phyloP scores from a whole-genome alignment of 2,888 invertebrate genomes.

The Drosophila birchii region DNA sequence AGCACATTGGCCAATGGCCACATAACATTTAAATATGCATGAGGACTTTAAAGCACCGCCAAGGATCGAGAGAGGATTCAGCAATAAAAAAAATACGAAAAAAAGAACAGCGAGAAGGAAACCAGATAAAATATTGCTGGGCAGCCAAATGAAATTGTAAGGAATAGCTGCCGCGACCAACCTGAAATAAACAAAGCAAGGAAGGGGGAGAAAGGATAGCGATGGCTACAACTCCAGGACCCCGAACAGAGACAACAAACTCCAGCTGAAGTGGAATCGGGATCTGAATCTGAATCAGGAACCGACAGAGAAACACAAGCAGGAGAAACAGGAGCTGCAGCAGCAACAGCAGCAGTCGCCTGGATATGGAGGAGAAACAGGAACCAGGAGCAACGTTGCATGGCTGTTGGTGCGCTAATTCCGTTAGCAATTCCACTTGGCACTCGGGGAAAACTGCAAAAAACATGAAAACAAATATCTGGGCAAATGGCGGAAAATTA shows the following conservation, averaged over 20 bases:
- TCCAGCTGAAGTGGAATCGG: slow-evolving; percentile 33
- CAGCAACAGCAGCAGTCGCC: not conserved
- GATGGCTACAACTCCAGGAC: slow-evolving; percentile 23
- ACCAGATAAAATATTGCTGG: slow-evolving; percentile 43
- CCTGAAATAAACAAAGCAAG: slow-evolving; percentile 35
- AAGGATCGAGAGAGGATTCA: slow-evolving; percentile 15
- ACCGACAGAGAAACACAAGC: slow-evolving; percentile 11
- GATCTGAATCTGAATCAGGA: slow-evolving; percentile 49
- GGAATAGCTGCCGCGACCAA: slow-evolving; percentile 48
- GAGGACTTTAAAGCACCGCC: slow-evolving; percentile 57
- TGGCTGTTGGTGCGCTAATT: slow-evolving; percentile 67
- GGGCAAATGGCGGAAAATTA: slow-evolving; percentile 12
- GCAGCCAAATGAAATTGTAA: slow-evolving; percentile 51
- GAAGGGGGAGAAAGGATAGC: slow-evolving; percentile 6
- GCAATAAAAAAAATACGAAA: slow-evolving; percentile 12
- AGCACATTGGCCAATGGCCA: slow-evolving; percentile 60
- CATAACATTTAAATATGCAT: slow-evolving; percentile 75
- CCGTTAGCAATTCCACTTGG: slow-evolving; percentile 72
- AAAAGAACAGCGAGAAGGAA: not conserved
- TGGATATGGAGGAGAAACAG: slow-evolving; percentile 16
- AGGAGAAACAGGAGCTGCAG: slow-evolving; percentile 1
- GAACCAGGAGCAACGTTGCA: slow-evolving; percentile 35
- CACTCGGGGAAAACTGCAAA: slow-evolving; percentile 36
- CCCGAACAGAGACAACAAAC: slow-evolving; percentile 24
- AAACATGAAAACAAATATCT: slow-evolving; percentile 39